These are phyloP conservation scores for Paratilapia polleni DNA, from an alignment of 2,113 vertebrate genomes.

Conservation along the genomic window DNA sequence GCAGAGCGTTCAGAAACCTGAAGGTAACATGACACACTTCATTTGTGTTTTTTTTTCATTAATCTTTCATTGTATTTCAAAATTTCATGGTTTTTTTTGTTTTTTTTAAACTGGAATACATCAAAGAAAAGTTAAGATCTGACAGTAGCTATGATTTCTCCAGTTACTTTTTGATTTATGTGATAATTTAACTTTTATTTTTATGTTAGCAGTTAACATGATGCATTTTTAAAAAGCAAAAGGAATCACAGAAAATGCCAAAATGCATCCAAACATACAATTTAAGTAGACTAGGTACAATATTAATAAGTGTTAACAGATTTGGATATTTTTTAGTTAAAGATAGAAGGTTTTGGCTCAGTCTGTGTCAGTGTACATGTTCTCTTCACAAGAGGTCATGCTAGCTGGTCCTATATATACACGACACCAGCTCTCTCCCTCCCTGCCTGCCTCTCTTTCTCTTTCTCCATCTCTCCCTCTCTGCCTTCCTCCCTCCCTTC, in stretches of 20 bases:
- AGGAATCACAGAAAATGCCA: background rate
- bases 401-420: slow-evolving; percentile 38
- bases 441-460: slow-evolving; percentile 31
- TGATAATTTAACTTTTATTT: background rate
- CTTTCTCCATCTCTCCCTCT: slow-evolving; percentile 9
- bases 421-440: slow-evolving; percentile 33
- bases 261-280: background rate
- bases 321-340: background rate
- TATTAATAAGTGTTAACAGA: background rate
- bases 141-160: background rate
- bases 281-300: background rate
- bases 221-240: background rate
- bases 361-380: background rate
- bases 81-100: background rate
- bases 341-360: background rate
- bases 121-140: background rate
- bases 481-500: slow-evolving; percentile 53
- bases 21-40: background rate
- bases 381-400: slow-evolving; percentile 26
- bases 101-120: background rate
- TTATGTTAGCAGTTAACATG: background rate
- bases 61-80: background rate
- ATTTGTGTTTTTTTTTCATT: background rate
- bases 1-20: background rate
- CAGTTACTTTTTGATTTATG: background rate